A percentile compares a stretch with the other conserved stretches of the same genome.
Evolutionary conservation across 2,888 invertebrate species (phyloP).

Genomic region (Himalopsyche anomala): DNA sequence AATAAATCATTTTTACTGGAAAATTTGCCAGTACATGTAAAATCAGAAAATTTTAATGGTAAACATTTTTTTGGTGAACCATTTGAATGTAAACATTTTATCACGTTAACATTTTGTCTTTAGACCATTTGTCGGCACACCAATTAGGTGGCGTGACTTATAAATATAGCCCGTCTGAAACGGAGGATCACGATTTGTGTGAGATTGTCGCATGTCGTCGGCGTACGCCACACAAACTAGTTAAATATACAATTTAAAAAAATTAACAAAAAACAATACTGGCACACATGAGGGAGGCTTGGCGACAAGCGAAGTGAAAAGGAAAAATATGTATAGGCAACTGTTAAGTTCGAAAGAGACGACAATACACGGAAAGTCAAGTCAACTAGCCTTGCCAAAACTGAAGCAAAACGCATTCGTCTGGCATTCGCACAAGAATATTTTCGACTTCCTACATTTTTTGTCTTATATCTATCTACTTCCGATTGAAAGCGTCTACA

Average conservation of each 20-base stretch:
- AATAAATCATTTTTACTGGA: no score
- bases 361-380: background rate
- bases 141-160: background rate
- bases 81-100: no score
- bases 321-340: background rate
- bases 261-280: constrained; percentile 13
- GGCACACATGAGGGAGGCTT: constrained; percentile 11
- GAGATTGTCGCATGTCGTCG: background rate
- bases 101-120: background rate
- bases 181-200: constrained; percentile 8
- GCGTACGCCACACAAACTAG: constrained; percentile 10
- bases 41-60: no score
- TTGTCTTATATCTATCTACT: background rate
- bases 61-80: no score
- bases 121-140: background rate
- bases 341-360: background rate
- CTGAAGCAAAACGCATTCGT: background rate
- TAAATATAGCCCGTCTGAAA: background rate
- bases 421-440: constrained; percentile 25
- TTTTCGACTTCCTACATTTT: constrained; percentile 30
- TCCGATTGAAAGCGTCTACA: background rate
- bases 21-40: no score
- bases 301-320: background rate
- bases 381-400: background rate
- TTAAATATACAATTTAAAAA: constrained; percentile 30